Conservation (phyloP, 2,113 vertebrate species). For the Notothenia coriiceps region DNA sequence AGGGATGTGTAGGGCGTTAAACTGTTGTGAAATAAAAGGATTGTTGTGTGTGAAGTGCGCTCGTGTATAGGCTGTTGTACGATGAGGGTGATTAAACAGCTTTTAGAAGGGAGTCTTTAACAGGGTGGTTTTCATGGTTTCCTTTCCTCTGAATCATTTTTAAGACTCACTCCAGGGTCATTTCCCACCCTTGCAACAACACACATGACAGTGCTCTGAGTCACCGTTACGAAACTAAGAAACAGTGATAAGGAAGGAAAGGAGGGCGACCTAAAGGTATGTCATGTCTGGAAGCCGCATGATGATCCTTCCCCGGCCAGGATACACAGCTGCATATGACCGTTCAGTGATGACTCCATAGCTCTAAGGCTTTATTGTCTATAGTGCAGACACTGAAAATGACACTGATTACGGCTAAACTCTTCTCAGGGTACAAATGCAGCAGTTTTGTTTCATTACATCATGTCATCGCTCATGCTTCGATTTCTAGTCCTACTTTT, state of each 20-base stretch:
- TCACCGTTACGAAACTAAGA: conserved; percentile 49
- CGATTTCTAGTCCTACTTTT: conserved; percentile 64
- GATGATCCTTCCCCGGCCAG: conserved; percentile 18
- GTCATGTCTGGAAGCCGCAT: conserved; percentile 63
- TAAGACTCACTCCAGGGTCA: conserved; percentile 26
- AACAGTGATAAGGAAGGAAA: conserved; percentile 33
- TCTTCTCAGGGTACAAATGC: conserved; percentile 52
- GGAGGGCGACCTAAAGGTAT: conserved; percentile 32
- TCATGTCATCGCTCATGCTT: conserved; percentile 64
- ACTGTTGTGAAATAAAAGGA: conserved; percentile 15
- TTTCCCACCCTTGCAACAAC: conserved; percentile 26
- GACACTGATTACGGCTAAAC: conserved; percentile 59
- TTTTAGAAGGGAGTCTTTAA: conserved; percentile 17
- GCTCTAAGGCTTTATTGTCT: conserved; percentile 19
- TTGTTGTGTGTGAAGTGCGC: conserved; percentile 13
- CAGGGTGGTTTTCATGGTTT: conserved; percentile 31
- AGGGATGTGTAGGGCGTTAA: conserved; percentile 33
- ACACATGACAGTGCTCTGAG: conserved; percentile 49
- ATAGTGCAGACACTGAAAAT: conserved; percentile 40
- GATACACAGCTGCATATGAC: conserved; percentile 40
- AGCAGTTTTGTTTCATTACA: conserved; percentile 70
- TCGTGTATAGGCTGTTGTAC: background rate
- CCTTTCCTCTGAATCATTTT: conserved; percentile 52
- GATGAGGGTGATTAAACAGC: conserved; percentile 22
- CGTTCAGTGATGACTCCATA: conserved; percentile 9